Conservation (phyloP, 2,113 vertebrate genomes). For the Crotalus helleri region DNA sequence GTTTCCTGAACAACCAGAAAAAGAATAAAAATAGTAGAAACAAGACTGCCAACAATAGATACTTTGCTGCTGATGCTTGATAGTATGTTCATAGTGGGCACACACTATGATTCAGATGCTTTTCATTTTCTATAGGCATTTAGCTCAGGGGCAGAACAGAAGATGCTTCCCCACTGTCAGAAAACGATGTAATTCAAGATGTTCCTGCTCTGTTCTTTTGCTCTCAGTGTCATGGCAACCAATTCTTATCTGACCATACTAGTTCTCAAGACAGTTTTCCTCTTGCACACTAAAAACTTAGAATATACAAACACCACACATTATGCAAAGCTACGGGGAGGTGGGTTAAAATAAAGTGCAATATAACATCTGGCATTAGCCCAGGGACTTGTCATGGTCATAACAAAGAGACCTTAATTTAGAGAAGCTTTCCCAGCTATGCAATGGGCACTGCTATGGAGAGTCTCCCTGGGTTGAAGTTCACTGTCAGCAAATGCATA, state of each 20-base stretch:
- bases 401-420: neutral
- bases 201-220: constrained; percentile 30
- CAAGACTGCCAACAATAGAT: neutral
- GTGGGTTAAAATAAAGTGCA: neutral
- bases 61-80: neutral
- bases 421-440: neutral
- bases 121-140: neutral
- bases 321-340: neutral
- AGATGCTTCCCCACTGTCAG: neutral
- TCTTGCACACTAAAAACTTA: constrained; percentile 13
- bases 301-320: neutral
- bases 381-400: neutral
- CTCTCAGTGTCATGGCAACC: constrained; percentile 27
- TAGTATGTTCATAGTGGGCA: neutral
- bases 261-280: neutral
- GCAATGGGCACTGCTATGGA: neutral
- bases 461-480: neutral
- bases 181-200: constrained; percentile 13
- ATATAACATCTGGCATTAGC: neutral
- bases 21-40: neutral
- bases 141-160: neutral
- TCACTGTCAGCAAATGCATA: no score
- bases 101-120: neutral
- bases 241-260: neutral
- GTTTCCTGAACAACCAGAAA: neutral